Base-by-base conservation (phyloP, 2,113 vertebrate species). In the Motacilla tschutschensis region DNA sequence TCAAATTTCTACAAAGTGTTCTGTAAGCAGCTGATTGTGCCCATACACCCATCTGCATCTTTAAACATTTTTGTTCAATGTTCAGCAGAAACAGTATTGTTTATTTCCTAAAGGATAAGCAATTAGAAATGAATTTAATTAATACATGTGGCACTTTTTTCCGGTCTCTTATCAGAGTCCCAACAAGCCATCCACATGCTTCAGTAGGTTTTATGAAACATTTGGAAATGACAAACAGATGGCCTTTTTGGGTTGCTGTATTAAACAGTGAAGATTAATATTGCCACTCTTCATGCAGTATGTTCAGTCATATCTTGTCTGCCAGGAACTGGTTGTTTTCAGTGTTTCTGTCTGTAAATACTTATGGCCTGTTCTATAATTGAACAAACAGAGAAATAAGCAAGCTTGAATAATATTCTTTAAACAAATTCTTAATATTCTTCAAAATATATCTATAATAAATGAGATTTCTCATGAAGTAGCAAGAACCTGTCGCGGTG, bases 141-240 rank as follows among this genome's bases (percentile, higher is more conserved):
- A 87, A 87, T 53, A 53, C 46, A 74, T 2, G 12, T 79, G 35
- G 59, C 19, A 76, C 53, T 71, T 70, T 54, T 82, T 79, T 44
- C 50, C 25, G 31, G 57, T 48, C 33, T 85, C 38, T 88, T 90
- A 85, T 73, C 81, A 67, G 60, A 57, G 67, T 57, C 85, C 26
- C 64, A 88, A 77, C 75, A 87, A 74, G 14, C 51, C 57, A 38
- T 93, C 69, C 78, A 59, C n/a, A 48, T 79, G 84, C 84, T 91
- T 92, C 86, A 82, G 79, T 44, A 74, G 81, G 57, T 87, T 95
- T 95, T 91, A 74, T 87, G 88, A 91, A 93, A 88, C 35, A 1
- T 60, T 93, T 87, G 67, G 57, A 90, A 67, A 82, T 90, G 86
- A 91, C 81, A 88, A 85, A 67, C 93, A 95, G 92, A 94, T 91